Base-by-base conservation (phyloP, 2,888 invertebrate genomes). In the Apodemia zela region DNA sequence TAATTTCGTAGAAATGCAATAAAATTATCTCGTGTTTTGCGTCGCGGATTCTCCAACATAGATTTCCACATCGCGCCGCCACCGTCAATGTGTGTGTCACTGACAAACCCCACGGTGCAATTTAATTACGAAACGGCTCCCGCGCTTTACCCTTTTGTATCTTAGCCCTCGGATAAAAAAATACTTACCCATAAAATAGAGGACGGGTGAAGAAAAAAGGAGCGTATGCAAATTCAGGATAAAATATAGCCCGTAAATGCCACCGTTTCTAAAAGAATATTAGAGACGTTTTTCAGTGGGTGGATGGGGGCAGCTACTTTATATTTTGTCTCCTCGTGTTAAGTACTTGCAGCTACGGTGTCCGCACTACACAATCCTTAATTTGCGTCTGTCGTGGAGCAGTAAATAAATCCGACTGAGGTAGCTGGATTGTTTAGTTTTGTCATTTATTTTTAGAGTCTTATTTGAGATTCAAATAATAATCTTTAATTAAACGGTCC, bases 221-320 rank as follows among this genome's bases (percentile, higher is more conserved):
- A 91, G 92, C 91, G 92, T 92, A 92, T 92, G 92, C 92, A 92
- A 92, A 92, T 92, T 92, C 92, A 84, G 92, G 92, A 92, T 92
- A 92, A 92, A 92, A 92, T 92, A 92, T 92, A 92, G 92, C 92
- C 92, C 92, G 92, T 92, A 92, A 92, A 92, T 92, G 92, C 92
- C 92, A 91, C 91, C 91, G 92, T 92, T 92, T 92, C 92, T 91
- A 92, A 92, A 92, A 92, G 92, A 92, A 92, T 92, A 92, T 92
- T 92, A 92, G 92, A 92, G 91, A 89, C 92, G 91, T 92, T 92
- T 92, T 92, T 90, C 92, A 91, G 92, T 89, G 92, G 92, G 92
- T 73, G 75, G 72, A 65, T 87, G 88, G 91, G 92, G 86, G 87
- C 83, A 79, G 82, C 79, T 84, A 87, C 89, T 89, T 89, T 89